Evolutionary conservation across 1,140 invertebrate genomes (phyloP).

Genomic region (Nasonia giraulti): DNA sequence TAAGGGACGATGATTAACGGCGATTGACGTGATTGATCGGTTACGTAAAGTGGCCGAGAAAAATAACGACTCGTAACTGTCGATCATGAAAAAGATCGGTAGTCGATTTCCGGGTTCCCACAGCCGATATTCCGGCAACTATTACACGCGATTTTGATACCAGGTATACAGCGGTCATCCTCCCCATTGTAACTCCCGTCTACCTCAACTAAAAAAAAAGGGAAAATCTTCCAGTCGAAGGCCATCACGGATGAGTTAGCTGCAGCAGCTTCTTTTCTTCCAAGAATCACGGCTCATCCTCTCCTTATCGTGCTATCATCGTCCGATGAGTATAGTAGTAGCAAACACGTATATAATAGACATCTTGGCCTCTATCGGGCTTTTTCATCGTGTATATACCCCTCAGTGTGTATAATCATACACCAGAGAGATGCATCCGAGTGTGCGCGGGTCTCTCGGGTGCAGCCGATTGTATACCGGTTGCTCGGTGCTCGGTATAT

Average conservation of each 20-base stretch:
- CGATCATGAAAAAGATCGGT: neutral
- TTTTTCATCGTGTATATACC: neutral
- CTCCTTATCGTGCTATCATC: neutral
- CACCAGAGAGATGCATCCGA: neutral
- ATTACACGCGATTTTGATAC: neutral
- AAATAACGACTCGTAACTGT: neutral
- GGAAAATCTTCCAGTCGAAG: neutral
- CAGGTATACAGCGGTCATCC: neutral
- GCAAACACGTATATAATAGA: neutral
- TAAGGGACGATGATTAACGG: neutral
- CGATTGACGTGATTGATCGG: neutral
- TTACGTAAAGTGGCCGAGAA: neutral
- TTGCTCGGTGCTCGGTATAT: too few species aligned
- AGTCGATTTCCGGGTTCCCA: neutral
- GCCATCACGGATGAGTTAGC: neutral
- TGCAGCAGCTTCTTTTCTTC: neutral
- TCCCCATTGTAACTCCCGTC: neutral
- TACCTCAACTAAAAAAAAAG: too few species aligned
- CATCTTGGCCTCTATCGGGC: neutral
- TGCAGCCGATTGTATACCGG: neutral
- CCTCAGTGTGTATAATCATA: neutral
- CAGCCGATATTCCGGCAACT: neutral
- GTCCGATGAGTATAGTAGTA: neutral
- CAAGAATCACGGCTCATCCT: neutral
- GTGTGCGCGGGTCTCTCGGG: too few species aligned